Base-by-base conservation (phyloP, 2,797 vertebrate species). In the Syndactyla subalaris region DNA sequence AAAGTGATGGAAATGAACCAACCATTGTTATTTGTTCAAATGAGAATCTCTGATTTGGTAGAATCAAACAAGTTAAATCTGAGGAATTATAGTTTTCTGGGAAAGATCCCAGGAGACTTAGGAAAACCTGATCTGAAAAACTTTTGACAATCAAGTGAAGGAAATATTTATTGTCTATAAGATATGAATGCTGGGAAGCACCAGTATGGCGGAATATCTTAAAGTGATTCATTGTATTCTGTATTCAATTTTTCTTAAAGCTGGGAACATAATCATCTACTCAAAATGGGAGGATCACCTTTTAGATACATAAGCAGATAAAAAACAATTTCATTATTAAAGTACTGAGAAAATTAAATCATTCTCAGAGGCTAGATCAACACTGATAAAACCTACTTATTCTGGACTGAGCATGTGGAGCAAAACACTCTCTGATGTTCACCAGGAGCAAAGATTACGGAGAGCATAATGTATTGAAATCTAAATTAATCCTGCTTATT, bases 401-500 rank as follows among this genome's bases (percentile, higher is more conserved):
- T 94, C 81, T 4, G 5, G 45, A 65, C 57, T 94, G 85, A 94
- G 88, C 59, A 75, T 89, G 76, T 89, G 82, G 91, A 62, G 70
- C 52, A 93, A 93, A 96, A 96, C 48, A 63, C 36, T 71, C 58
- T 92, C 79, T 94, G 89, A 97, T 74, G 67, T 95, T 79, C 57
- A 96, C 92, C 74, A 93, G 82, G 91, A 96, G 77, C 49, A 81
- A 95, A 92, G 80, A 95, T 97, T 96, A 88, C 49, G 68, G 80
- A 81, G 85, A 93, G 43, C 54, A 84, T 90, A 96, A 92, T 49
- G 11, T 85, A 93, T 52, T 92, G 92, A 96, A 96, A 92, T 89
- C 92, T 96, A 96, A 96, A 95, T 95, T 96, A 97, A 96, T 94
- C 90, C 65, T 93, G 23, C 39, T 95, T 92, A 95, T 95, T 95